phyloP scores from a whole-genome alignment of 30 jellyfish, hydroid and myxozoan species.

The Aurelia aurita complex sp. Pacific region DNA sequence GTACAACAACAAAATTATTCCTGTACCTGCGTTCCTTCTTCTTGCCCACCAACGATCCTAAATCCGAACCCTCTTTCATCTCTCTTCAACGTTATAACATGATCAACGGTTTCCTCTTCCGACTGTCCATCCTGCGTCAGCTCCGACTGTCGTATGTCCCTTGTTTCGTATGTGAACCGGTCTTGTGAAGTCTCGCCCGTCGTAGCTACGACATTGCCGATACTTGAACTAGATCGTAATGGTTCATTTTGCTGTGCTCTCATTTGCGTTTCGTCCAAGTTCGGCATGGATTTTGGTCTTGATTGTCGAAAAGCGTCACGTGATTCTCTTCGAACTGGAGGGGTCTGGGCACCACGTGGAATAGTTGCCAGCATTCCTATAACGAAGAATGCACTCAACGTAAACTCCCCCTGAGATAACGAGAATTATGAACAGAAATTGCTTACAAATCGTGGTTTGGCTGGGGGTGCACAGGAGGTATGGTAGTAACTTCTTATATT shows the following conservation, averaged over 20 bases:
- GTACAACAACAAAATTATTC: not conserved
- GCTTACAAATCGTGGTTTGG: no score
- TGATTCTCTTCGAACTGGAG: slow-evolving; percentile 64
- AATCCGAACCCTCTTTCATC: slow-evolving; percentile 97
- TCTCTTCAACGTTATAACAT: slow-evolving; percentile 82
- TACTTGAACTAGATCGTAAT: slow-evolving; percentile 79
- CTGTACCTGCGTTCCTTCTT: slow-evolving; percentile 94
- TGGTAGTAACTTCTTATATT: no score
- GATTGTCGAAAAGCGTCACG: slow-evolving; percentile 59
- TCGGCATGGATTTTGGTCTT: slow-evolving; percentile 94
- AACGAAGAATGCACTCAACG: not conserved
- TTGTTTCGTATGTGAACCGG: slow-evolving; percentile 54
- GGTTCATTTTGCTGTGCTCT: slow-evolving; percentile 35
- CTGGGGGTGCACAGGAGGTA: no score
- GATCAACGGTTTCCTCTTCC: slow-evolving; percentile 69
- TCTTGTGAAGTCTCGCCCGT: slow-evolving; percentile 81
- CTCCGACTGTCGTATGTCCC: slow-evolving; percentile 48
- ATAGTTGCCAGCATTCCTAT: slow-evolving; percentile 40
- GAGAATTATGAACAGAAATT: no score
- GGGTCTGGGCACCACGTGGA: slow-evolving; percentile 60
- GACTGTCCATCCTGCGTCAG: slow-evolving; percentile 13
- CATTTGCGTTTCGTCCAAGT: slow-evolving; percentile 71
- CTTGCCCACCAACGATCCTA: slow-evolving; percentile 95
- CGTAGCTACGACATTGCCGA: slow-evolving; percentile 86
- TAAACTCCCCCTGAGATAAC: no score